phyloP scores from a whole-genome alignment of 2,113 vertebrate species.

The Furnarius figulus region DNA sequence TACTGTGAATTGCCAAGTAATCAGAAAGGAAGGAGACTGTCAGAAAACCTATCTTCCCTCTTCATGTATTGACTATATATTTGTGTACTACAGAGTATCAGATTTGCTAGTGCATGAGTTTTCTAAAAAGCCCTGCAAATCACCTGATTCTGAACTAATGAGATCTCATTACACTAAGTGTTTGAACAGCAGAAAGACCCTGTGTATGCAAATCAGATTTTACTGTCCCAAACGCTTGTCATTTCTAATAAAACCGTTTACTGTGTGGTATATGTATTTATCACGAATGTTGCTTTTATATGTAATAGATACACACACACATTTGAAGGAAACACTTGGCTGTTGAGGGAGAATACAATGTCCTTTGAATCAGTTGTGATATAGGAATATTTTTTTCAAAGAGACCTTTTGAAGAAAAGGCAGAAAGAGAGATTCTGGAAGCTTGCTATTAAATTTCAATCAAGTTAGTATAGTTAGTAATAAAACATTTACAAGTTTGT shows the following conservation, averaged over 20 bases:
- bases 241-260: slow-evolving; percentile 2
- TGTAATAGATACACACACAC: not conserved
- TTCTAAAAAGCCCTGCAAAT: not conserved
- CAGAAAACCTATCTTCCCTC: not conserved
- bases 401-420: not conserved
- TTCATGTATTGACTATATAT: not conserved
- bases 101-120: not conserved
- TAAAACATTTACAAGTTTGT: slow-evolving; percentile 64
- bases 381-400: not conserved
- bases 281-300: not conserved
- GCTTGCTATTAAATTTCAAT: slow-evolving; percentile 55
- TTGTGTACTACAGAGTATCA: not conserved
- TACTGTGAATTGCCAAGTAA: not conserved
- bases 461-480: slow-evolving; percentile 49
- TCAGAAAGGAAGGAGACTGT: not conserved
- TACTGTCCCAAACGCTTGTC: slow-evolving; percentile 2
- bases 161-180: not conserved
- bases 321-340: not conserved
- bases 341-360: not conserved
- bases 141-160: not conserved
- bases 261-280: not conserved
- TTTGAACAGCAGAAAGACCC: slow-evolving; percentile 8
- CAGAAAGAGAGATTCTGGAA: slow-evolving; percentile 30
- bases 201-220: slow-evolving; percentile 31
- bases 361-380: not conserved